Evolutionary conservation across 1,140 invertebrate genomes (phyloP).

Genomic region (Eurytemora carolleeae): DNA sequence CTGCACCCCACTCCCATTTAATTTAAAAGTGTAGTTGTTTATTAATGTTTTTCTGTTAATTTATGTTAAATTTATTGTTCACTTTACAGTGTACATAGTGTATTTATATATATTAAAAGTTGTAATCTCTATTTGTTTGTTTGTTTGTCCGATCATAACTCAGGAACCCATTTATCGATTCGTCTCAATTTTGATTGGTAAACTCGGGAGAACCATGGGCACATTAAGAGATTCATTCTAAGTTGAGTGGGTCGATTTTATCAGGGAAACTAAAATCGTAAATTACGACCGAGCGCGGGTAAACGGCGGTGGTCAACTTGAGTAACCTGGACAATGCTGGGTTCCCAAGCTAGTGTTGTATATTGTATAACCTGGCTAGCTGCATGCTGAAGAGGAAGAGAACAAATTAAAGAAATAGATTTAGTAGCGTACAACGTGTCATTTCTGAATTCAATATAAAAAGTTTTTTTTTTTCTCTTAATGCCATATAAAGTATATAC

Average conservation of each 20-base stretch:
- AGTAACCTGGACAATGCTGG: neutral
- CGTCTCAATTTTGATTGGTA: too few relatives aligned
- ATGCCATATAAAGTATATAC: neutral
- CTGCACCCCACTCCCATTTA: neutral
- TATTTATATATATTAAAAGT: neutral
- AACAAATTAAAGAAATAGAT: constrained; percentile 74
- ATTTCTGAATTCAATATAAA: constrained; percentile 1
- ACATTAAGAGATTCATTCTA: neutral
- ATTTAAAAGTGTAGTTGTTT: neutral
- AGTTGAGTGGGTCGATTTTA: neutral
- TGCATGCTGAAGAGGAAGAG: constrained; percentile 67
- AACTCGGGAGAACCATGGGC: too few relatives aligned
- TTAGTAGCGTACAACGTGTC: constrained; percentile 86
- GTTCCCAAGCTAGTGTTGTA: neutral
- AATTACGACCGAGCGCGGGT: too few relatives aligned
- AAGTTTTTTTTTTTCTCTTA: neutral
- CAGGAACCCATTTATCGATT: too few relatives aligned
- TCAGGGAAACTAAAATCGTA: too few relatives aligned
- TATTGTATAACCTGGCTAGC: constrained; percentile 32
- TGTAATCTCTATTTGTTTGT: too few relatives aligned
- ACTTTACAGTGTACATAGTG: neutral
- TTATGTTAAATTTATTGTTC: neutral
- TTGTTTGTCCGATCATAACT: too few relatives aligned
- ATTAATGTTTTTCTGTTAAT: too few relatives aligned
- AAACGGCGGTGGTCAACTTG: too few relatives aligned